These are phyloP conservation scores for Troides helena DNA, from an alignment of 2,888 invertebrate species.

Conservation along the genomic window DNA sequence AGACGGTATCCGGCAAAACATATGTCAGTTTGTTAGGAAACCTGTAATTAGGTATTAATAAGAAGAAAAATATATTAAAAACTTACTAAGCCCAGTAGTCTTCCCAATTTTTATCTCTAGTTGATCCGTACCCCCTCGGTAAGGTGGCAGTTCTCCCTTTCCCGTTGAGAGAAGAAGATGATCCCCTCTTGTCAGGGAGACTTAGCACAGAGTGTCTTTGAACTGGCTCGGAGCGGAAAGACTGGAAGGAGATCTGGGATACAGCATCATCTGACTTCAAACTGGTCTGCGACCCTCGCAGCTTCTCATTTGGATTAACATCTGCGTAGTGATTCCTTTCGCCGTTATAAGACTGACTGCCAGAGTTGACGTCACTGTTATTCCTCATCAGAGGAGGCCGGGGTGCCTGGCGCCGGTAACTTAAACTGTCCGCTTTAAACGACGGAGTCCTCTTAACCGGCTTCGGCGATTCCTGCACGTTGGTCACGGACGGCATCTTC, in stretches of 20 bases:
- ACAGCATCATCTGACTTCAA: slow-evolving; percentile 61
- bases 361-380: slow-evolving; percentile 45
- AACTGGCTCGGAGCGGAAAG: slow-evolving; percentile 65
- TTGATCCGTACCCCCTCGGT: slow-evolving; percentile 68
- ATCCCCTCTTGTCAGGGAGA: slow-evolving; percentile 59
- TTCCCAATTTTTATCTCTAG: slow-evolving; percentile 70
- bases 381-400: slow-evolving; percentile 49
- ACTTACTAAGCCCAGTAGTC: slow-evolving; percentile 77
- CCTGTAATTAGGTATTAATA: neutral
- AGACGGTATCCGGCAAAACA: too few relatives aligned
- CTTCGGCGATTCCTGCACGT: slow-evolving; percentile 66
- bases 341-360: slow-evolving; percentile 45
- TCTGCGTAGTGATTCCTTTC: slow-evolving; percentile 52
- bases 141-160: slow-evolving; percentile 62
- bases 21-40: too few relatives aligned
- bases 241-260: slow-evolving; percentile 61
- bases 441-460: slow-evolving; percentile 57
- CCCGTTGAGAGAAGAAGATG: slow-evolving; percentile 55
- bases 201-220: slow-evolving; percentile 60
- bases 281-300: slow-evolving; percentile 59
- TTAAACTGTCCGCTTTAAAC: slow-evolving; percentile 55
- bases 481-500: slow-evolving; percentile 61
- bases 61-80: slow-evolving; percentile 5
- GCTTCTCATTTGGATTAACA: slow-evolving; percentile 45
- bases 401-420: slow-evolving; percentile 49